Base-by-base conservation (phyloP, 2,113 vertebrate species). In the Anoura caudifer region DNA sequence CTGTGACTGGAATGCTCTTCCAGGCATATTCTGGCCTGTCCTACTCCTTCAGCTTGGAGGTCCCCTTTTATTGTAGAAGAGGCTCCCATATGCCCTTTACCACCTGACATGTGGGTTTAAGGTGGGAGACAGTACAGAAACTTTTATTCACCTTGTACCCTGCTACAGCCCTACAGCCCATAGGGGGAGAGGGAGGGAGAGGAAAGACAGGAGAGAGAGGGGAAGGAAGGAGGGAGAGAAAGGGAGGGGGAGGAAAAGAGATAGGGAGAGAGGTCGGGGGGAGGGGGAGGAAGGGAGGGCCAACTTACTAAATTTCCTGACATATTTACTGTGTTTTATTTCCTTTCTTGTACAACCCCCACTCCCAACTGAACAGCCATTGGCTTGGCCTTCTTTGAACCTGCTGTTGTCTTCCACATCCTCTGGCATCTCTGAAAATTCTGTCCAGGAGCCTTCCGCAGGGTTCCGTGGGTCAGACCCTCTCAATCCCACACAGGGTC, bases 181-280 rank as follows among this genome's bases (percentile, higher is more conserved):
- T 41, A 24, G 52, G 7, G n/a, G 36, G 0, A 4, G 12, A 11
- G 16, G 38, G 15, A 36, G 9, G 19, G 15, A 6, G 14, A 10
- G 36, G 10, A 15, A 9, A 15, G 17, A 47, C 4, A 5, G 38
- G 31, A 3, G 41, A 4, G 7, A 1, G 28, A 1, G 16, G 24
- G 8, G 5, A 0, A 33, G 15, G 13, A 8, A 2, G 3, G 0
- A 15, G 7, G 31, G 28, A 20, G 12, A 16, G 11, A 2, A 3
- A 1, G 5, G 5, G 65, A 28, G 2, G 15, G 33, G 33, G 5
- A 16, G 43, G 26, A 9, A 8, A n/a, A n/a, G n/a, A n/a, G n/a
- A n/a, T n/a, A n/a, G 14, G 45, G 24, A 24, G 3, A 11, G 15
- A 17, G 2, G n/a, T n/a, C n/a, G n/a, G n/a, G 7, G 38, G 10